Percentiles rank a stretch among this genome's conserved stretches.
Evolutionary conservation across 2,797 vertebrate genomes (phyloP).

Genomic region (Ciconia nigra): DNA sequence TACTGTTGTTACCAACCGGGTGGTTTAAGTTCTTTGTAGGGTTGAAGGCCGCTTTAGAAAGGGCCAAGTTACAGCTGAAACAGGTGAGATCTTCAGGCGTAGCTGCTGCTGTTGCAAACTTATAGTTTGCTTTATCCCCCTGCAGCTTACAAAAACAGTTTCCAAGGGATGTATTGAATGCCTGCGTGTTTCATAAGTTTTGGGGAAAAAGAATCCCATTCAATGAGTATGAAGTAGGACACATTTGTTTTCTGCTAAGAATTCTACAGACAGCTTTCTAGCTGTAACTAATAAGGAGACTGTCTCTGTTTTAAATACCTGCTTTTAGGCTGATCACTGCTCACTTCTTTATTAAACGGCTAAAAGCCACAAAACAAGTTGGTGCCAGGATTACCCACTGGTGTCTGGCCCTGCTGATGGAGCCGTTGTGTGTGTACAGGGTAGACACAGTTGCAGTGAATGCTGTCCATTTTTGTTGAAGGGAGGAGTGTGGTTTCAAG

Average conservation of each 20-base stretch:
- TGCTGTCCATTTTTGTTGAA: neutral
- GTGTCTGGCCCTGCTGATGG: constrained; percentile 16
- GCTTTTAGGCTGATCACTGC: constrained; percentile 7
- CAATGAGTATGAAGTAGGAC: neutral
- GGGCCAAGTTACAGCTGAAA: neutral
- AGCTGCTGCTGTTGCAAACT: neutral
- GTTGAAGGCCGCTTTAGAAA: neutral
- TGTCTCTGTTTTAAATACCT: neutral
- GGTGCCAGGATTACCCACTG: constrained; percentile 48
- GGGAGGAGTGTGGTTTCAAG: constrained; percentile 12
- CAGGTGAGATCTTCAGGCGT: neutral
- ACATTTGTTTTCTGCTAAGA: neutral
- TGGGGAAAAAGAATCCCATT: neutral
- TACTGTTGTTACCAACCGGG: neutral
- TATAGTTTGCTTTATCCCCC: neutral
- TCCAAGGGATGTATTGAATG: neutral
- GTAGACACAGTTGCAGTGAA: neutral
- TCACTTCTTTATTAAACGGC: neutral
- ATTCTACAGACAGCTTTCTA: neutral
- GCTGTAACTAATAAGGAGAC: neutral
- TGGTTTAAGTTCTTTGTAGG: neutral
- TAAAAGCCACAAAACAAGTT: constrained; percentile 2
- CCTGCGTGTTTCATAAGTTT: neutral
- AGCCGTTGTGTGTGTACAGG: neutral
- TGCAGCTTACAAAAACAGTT: neutral